Conservation (phyloP, 2,888 invertebrate species). For the Drosophila cognata region DNA sequence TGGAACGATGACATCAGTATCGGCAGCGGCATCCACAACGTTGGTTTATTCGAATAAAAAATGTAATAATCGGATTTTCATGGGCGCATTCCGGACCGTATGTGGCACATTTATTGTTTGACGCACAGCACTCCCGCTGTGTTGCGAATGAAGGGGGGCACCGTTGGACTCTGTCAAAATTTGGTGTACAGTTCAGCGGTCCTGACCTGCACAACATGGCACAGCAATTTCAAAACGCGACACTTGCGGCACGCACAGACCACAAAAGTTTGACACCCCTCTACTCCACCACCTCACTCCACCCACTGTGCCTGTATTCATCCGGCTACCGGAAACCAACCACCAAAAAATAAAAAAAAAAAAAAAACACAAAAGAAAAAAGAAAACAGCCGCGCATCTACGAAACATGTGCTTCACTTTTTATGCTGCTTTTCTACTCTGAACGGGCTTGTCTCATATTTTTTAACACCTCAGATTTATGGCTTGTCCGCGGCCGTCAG, state of each 20-base stretch:
- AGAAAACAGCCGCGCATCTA: conserved; percentile 19
- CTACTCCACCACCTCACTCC: conserved; percentile 1
- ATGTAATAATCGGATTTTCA: conserved; percentile 78
- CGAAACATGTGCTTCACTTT: conserved; percentile 63
- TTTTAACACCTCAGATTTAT: conserved; percentile 77
- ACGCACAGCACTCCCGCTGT: conserved; percentile 35
- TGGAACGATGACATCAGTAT: conserved; percentile 25
- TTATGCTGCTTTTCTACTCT: conserved; percentile 36
- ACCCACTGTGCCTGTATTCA: neutral
- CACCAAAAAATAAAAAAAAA: conserved; percentile 52
- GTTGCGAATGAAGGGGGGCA: conserved; percentile 1
- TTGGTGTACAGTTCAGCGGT: conserved; percentile 31
- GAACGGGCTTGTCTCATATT: conserved; percentile 27
- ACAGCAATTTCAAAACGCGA: conserved; percentile 55
- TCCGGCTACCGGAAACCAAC: conserved; percentile 54
- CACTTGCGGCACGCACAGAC: conserved; percentile 56
- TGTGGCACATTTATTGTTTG: conserved; percentile 73
- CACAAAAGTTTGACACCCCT: conserved; percentile 51
- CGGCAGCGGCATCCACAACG: conserved; percentile 17
- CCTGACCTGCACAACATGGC: conserved; percentile 61
- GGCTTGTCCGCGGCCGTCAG: conserved; percentile 42
- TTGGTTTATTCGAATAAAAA: conserved; percentile 45
- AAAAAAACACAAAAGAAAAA: conserved; percentile 5
- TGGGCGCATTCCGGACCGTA: conserved; percentile 65
- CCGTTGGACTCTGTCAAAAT: conserved; percentile 34